These are phyloP conservation scores for Drosophila paulistorum DNA, from an alignment of 1,140 invertebrate species.

Conservation along the genomic window DNA sequence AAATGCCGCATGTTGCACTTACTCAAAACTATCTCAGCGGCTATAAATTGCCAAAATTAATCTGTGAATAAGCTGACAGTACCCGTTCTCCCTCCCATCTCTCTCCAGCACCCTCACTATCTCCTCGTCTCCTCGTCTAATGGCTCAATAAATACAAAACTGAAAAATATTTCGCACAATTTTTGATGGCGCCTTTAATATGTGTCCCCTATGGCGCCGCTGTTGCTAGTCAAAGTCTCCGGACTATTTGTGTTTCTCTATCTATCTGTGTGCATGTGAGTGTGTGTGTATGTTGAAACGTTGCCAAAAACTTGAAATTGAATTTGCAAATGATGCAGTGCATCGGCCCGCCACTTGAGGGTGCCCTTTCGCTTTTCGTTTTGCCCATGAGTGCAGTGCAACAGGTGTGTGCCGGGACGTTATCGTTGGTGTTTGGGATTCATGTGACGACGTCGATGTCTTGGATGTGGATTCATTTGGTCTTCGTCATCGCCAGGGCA, in stretches of 20 bases:
- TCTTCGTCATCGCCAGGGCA: conserved; percentile 44
- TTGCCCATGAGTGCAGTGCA: conserved; percentile 38
- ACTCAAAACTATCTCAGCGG: conserved; percentile 69
- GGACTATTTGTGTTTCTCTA: conserved; percentile 16
- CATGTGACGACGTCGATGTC: neutral
- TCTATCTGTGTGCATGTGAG: conserved; percentile 17
- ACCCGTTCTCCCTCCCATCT: neutral
- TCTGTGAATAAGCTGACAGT: conserved; percentile 76
- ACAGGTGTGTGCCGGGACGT: conserved; percentile 52
- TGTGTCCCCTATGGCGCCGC: conserved; percentile 50
- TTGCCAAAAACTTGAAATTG: conserved; percentile 77
- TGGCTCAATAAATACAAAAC: conserved; percentile 76
- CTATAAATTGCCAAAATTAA: conserved; percentile 78
- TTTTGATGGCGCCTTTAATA: conserved; percentile 59
- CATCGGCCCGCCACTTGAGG: conserved; percentile 48
- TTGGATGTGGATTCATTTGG: conserved; percentile 24
- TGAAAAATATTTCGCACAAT: conserved; percentile 58
- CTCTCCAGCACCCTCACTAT: conserved; percentile 10
- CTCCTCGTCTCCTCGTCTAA: conserved; percentile 44
- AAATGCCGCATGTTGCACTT: conserved; percentile 62
- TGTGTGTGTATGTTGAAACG: conserved; percentile 62
- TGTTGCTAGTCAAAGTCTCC: conserved; percentile 30
- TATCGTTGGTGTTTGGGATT: conserved; percentile 6
- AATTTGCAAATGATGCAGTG: conserved; percentile 74
- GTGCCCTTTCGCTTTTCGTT: conserved; percentile 54